phyloP scores from a whole-genome alignment of 2,113 vertebrate genomes.

The Monarcha castaneiventris region DNA sequence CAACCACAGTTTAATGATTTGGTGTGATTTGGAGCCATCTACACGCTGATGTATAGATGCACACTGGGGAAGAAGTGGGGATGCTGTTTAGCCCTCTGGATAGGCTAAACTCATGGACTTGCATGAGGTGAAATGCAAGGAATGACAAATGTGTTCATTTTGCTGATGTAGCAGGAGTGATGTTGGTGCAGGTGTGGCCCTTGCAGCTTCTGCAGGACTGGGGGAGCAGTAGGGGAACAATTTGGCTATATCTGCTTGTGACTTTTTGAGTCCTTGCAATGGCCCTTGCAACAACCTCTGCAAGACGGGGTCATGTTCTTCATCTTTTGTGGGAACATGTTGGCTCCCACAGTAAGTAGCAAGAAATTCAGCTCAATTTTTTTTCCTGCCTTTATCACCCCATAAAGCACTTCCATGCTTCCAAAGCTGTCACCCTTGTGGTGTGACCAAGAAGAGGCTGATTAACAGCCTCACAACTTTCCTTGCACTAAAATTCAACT shows the following conservation, averaged over 20 bases:
- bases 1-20: not conserved
- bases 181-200: not conserved
- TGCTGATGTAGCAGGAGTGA: not conserved
- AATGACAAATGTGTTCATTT: not conserved
- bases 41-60: not conserved
- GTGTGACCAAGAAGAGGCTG: not conserved
- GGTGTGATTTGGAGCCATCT: not conserved
- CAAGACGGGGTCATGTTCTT: not conserved
- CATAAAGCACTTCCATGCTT: not conserved
- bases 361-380: not conserved
- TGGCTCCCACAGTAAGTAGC: not conserved
- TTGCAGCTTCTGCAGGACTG: not conserved
- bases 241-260: not conserved
- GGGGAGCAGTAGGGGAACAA: not conserved
- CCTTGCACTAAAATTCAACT: not conserved
- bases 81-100: not conserved
- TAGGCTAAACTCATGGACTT: not conserved
- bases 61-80: not conserved
- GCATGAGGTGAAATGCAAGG: not conserved
- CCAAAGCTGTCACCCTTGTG: not conserved
- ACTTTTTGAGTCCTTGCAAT: not conserved
- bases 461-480: not conserved
- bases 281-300: accelerated
- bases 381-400: not conserved
- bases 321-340: not conserved